Base-by-base conservation (phyloP, 64 coral and sea anemone species). In the Montipora sp. region DNA sequence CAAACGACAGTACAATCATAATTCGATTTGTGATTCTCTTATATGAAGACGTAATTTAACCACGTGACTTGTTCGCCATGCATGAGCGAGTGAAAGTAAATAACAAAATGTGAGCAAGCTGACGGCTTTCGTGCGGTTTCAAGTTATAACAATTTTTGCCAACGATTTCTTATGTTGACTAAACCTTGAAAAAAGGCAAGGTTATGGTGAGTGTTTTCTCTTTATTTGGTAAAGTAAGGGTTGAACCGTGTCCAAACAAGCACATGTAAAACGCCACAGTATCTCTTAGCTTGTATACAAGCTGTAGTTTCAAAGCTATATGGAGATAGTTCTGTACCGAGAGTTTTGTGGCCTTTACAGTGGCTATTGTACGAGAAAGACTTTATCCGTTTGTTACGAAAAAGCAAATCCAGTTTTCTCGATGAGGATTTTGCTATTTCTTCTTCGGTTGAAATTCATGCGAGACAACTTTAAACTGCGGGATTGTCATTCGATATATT, bases 41-140 rank as follows among this genome's bases (percentile, higher is more conserved):
- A 85, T 85, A 51, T 85, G 63, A 69, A 85, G 8, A 14, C 12
- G 12, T 48, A 50, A 14, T 19, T 3, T 13, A 1, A 71, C 65
- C 82, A 85, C 82, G 82, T 85, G 82, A 85, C 82, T 19, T 71
- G 75, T 14, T 47, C 82, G 82, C 82, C 82, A 85, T 85, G 61
- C 66, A 71, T 14, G 61, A 27, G 10, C 75, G 47, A 19, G 45
- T 77, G 50, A 45, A 84, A 45, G 82, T 85, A 85, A 85, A 85
- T 70, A 85, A 22, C 21, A 50, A 11, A 19, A 50, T 71, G 15
- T 23, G 45, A 67, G 19, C 7, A 50, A 19, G 16, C 1, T n/a
- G 15, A 15, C 12, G 60, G 8, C 3, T 13, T 75, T 46, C 7
- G 19, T 70, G 14, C 60, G 53, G 53, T 11, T 57, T 84, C 81